A percentile compares a stretch with the other conserved stretches of the same genome.
These are phyloP conservation scores for Leptopilina clavipes DNA, from an alignment of 1,140 invertebrate species.

Conservation along the genomic window DNA sequence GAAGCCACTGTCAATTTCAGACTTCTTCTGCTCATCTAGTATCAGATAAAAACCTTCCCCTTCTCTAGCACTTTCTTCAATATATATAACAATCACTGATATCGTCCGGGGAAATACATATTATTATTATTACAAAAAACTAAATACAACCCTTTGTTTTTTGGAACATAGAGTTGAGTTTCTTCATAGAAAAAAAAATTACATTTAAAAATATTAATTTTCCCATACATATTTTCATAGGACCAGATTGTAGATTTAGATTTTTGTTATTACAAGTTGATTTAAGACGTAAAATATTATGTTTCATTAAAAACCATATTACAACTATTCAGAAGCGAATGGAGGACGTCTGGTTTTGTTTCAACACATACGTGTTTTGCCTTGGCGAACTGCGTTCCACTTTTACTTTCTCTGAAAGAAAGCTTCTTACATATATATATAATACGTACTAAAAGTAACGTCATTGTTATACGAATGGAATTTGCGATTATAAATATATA, in stretches of 20 bases:
- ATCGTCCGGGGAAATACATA: not conserved
- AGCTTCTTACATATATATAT: slow-evolving; percentile 34
- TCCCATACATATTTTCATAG: too few species aligned
- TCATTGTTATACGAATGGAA: not conserved
- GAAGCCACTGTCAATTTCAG: slow-evolving; percentile 23
- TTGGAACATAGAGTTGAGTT: too few species aligned
- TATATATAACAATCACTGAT: not conserved
- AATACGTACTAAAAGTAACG: not conserved
- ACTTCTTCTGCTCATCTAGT: not conserved
- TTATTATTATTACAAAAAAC: not conserved
- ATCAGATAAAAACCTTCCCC: slow-evolving; percentile 1
- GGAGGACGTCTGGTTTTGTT: slow-evolving; percentile 30
- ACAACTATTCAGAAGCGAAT: not conserved
- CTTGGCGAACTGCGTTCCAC: slow-evolving; percentile 52
- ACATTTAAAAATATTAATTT: too few species aligned
- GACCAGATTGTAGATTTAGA: too few species aligned
- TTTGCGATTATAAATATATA: too few species aligned
- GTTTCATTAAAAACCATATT: too few species aligned
- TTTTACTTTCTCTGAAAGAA: slow-evolving; percentile 59
- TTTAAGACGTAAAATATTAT: too few species aligned
- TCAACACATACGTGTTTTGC: slow-evolving; percentile 30
- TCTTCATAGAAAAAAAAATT: too few species aligned
- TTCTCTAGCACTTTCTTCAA: not conserved
- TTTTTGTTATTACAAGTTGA: too few species aligned
- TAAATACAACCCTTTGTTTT: too few species aligned